Evolutionary conservation across 2,797 vertebrate genomes (phyloP), one percentile per base, ranked within the genome.

Genomic region (Megalops cyprinoides): DNA sequence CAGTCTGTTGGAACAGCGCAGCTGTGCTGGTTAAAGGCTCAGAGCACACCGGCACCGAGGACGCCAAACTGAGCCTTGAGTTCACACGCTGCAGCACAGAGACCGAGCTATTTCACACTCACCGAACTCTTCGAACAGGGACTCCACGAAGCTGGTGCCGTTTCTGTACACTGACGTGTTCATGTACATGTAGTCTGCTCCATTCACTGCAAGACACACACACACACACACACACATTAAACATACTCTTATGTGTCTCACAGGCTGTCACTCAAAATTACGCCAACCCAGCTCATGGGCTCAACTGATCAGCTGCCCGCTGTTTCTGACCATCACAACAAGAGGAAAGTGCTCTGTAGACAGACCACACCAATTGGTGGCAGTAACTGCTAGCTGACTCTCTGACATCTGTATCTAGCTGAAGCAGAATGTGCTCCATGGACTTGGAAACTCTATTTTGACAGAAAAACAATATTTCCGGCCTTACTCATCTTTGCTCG

Each of bases 121-220:
- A 98, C 98, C 97, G 78, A 99, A 99, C 86, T 96, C 96, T 82
- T 99, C 97, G 84, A 99, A 99, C 78, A 99, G 94, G 25, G 98
- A 99, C 90, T 98, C 98, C 81, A 99, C 98, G 2, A 99, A 99
- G 91, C 98, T 99, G 76, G 98, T 98, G 87, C 98, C 97, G 2
- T 98, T 98, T 89, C 96, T 94, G 82, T 97, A 95, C 76, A 97
- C 95, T 0, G 96, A 95, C 0, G 97, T 97, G 93, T 99, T 99
- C 95, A 98, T 94, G 0, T 99, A 99, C 87, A 97, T 95, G 87
- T 96, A 95, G 48, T 97, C 96, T 74, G 94, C 87, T 12, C 96
- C 95, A 82, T 97, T 96, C 81, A 94, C 97, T 99, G 92, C 25
- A 85, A 87, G 14, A 51, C 65, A 73, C 3, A 15, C 37, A 73